Percentiles rank a stretch among this genome's conserved stretches.
Conservation (phyloP, 2,888 invertebrate genomes). For the Drosophila barbarae region DNA sequence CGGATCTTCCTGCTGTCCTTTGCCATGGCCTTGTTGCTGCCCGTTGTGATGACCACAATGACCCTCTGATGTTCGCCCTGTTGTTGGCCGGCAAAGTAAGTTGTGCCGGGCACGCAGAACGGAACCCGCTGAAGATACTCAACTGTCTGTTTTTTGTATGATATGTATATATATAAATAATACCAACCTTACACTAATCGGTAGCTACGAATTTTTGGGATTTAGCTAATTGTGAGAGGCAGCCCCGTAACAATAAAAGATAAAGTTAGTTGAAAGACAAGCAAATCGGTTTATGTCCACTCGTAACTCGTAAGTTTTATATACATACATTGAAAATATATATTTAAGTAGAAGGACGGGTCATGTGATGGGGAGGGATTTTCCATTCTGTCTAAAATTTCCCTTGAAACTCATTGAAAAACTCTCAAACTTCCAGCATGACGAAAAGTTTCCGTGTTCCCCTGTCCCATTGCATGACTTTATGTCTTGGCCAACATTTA, state of each 20-base stretch:
- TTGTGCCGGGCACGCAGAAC: background rate
- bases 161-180: slow-evolving; percentile 59
- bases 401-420: background rate
- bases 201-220: slow-evolving; percentile 61
- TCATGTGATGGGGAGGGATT: slow-evolving; percentile 38
- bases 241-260: slow-evolving; percentile 52
- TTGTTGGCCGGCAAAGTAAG: slow-evolving; percentile 47
- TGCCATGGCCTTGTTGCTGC: slow-evolving; percentile 72
- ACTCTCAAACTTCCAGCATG: slow-evolving; percentile 22
- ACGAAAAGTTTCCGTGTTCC: background rate
- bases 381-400: background rate
- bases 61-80: slow-evolving; percentile 75
- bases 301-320: slow-evolving; percentile 64
- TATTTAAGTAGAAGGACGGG: slow-evolving; percentile 32
- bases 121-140: slow-evolving; percentile 17
- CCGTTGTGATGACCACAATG: slow-evolving; percentile 68
- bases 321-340: slow-evolving; percentile 28
- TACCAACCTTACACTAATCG: slow-evolving; percentile 49
- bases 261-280: slow-evolving; percentile 41
- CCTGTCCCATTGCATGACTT: slow-evolving; percentile 41
- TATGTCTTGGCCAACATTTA: slow-evolving; percentile 64
- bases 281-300: slow-evolving; percentile 72
- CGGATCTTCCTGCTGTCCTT: slow-evolving; percentile 77
- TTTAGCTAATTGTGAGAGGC: slow-evolving; percentile 50
- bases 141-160: slow-evolving; percentile 49